Percentiles rank a stretch among this genome's conserved stretches.
phyloP scores from a whole-genome alignment of 2,888 invertebrate genomes.

The Agrypnus murinus region DNA sequence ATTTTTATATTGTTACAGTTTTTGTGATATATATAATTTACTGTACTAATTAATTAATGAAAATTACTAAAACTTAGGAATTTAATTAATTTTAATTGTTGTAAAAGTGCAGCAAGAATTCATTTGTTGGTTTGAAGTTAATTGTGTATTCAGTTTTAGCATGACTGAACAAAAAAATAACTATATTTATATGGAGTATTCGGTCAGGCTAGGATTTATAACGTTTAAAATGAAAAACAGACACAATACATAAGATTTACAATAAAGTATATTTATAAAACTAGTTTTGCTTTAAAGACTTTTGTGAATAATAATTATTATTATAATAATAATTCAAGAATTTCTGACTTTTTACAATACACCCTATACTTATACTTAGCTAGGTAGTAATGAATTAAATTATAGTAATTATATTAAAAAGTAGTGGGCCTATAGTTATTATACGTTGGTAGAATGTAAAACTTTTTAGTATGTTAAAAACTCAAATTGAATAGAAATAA shows the following conservation, averaged over 20 bases:
- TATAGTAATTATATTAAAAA: conserved; percentile 61
- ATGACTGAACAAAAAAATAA: conserved; percentile 8
- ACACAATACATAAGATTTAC: conserved; percentile 27
- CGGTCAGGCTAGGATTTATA: background rate
- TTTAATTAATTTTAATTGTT: conserved; percentile 15
- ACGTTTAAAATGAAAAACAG: conserved; percentile 12
- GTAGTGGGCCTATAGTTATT: conserved; percentile 70
- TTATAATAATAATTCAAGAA: conserved; percentile 44
- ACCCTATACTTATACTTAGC: conserved; percentile 63
- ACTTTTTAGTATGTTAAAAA: conserved; percentile 56
- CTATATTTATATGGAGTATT: conserved; percentile 1
- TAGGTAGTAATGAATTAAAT: conserved; percentile 68
- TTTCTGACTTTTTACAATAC: conserved; percentile 51
- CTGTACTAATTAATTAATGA: conserved; percentile 19
- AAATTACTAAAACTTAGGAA: background rate
- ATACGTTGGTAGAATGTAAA: conserved; percentile 61
- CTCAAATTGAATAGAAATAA: conserved; percentile 5
- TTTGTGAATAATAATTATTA: conserved; percentile 25
- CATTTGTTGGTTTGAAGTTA: background rate
- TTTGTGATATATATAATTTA: conserved; percentile 23
- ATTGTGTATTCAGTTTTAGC: background rate
- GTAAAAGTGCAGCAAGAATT: conserved; percentile 37
- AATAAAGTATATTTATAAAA: conserved; percentile 23
- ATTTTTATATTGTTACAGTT: conserved; percentile 51
- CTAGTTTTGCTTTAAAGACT: conserved; percentile 32